phyloP scores from a whole-genome alignment of 2,888 invertebrate genomes.

The Pseudolycoriella hygida region DNA sequence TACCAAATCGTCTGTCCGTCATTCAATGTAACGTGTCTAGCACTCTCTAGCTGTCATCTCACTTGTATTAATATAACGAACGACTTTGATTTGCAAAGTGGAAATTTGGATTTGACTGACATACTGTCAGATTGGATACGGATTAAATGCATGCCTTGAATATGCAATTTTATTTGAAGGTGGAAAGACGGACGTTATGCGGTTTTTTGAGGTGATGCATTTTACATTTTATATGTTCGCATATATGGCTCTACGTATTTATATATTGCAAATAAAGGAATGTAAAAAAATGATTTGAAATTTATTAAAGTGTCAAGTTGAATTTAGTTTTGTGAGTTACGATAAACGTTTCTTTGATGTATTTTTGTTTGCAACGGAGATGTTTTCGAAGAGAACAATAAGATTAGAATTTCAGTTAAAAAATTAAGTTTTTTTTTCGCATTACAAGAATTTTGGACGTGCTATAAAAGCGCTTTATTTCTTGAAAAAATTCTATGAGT shows the following conservation, averaged over 20 bases:
- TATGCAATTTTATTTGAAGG: slow-evolving; percentile 1
- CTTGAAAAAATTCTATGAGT: no score
- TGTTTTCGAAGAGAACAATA: no score
- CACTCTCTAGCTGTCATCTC: slow-evolving; percentile 15
- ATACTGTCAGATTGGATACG: slow-evolving; percentile 6
- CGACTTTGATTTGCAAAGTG: slow-evolving; percentile 8
- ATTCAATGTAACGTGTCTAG: slow-evolving; percentile 9
- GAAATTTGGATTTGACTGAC: slow-evolving; percentile 8
- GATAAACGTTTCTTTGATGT: no score
- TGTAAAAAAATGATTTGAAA: not conserved
- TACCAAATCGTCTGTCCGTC: slow-evolving; percentile 6
- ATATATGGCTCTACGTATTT: not conserved
- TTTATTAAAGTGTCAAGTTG: slow-evolving; percentile 1
- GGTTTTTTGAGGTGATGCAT: not conserved
- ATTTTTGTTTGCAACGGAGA: no score
- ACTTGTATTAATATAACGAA: slow-evolving; percentile 10
- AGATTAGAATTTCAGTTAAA: no score
- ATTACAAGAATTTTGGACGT: no score
- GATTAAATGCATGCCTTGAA: slow-evolving; percentile 3
- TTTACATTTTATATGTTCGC: not conserved
- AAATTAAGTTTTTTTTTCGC: no score
- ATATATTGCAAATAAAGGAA: not conserved
- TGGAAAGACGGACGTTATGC: not conserved
- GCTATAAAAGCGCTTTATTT: no score
- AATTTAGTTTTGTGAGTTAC: not conserved